phyloP scores from a whole-genome alignment of 2,797 vertebrate genomes.

The Argya squamiceps region DNA sequence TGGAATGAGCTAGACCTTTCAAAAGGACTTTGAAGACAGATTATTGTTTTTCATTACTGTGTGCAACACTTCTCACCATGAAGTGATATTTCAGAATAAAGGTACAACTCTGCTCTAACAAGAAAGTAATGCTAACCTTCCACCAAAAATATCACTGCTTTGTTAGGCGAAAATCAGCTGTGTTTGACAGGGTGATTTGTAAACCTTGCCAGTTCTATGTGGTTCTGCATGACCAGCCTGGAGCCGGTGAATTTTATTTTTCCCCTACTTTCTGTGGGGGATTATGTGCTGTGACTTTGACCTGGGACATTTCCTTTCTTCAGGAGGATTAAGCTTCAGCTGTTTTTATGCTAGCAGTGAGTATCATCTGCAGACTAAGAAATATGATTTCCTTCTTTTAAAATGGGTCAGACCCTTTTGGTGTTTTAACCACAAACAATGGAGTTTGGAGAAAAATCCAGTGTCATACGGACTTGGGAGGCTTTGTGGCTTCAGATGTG shows the following conservation, averaged over 20 bases:
- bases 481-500: constrained; percentile 51
- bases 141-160: not conserved
- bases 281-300: constrained; percentile 14
- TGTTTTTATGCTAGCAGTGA: not conserved
- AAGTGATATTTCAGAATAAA: constrained; percentile 34
- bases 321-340: not conserved
- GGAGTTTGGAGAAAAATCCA: constrained; percentile 45
- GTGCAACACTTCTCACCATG: constrained; percentile 12
- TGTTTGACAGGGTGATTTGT: constrained; percentile 13
- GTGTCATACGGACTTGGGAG: constrained; percentile 24
- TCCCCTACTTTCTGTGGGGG: not conserved
- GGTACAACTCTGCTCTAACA: not conserved
- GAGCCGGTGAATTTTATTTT: not conserved
- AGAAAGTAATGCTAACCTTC: not conserved
- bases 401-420: constrained; percentile 43
- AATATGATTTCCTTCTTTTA: constrained; percentile 49
- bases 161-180: constrained; percentile 25
- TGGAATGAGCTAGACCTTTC: constrained; percentile 44
- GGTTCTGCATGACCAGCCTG: not conserved
- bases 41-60: constrained; percentile 47
- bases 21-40: constrained; percentile 48
- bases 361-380: constrained; percentile 8
- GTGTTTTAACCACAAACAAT: constrained; percentile 55
- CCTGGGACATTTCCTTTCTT: constrained; percentile 26
- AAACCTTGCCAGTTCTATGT: not conserved